phyloP scores from a whole-genome alignment of 2,113 vertebrate species.

The Sorex araneus region DNA sequence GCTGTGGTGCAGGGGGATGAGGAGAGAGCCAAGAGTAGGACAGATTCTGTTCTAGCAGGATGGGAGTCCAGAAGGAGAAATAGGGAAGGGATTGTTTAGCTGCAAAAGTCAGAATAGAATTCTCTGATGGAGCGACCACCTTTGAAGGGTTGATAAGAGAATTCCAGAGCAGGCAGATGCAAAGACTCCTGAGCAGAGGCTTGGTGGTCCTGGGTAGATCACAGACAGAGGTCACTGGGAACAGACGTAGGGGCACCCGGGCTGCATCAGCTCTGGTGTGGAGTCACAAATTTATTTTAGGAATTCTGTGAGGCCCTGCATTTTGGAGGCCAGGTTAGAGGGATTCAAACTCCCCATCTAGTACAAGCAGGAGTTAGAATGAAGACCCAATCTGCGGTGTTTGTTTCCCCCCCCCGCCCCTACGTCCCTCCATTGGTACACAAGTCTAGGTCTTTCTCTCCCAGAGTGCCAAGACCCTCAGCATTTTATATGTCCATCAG shows the following conservation, averaged over 20 bases:
- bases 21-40: not conserved
- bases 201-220: not conserved
- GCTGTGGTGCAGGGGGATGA: not conserved
- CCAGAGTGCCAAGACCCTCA: not conserved
- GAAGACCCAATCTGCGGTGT: not conserved
- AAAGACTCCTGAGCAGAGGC: not conserved
- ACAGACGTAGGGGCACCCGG: not conserved
- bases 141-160: not conserved
- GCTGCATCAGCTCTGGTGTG: not conserved
- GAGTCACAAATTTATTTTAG: not conserved
- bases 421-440: not conserved
- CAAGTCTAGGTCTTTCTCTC: not conserved
- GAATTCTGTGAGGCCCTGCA: constrained; percentile 3
- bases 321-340: not conserved
- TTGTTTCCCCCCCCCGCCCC: not conserved
- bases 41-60: not conserved
- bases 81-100: not conserved
- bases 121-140: not conserved
- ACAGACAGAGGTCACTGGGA: not conserved
- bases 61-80: not conserved
- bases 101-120: not conserved
- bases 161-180: not conserved
- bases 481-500: not conserved
- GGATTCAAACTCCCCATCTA: not conserved
- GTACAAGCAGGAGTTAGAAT: not conserved